Percentiles rank a stretch among this genome's conserved stretches.
These are phyloP conservation scores for Castor canadensis DNA, from an alignment of 2,113 vertebrate genomes.

Conservation along the genomic window DNA sequence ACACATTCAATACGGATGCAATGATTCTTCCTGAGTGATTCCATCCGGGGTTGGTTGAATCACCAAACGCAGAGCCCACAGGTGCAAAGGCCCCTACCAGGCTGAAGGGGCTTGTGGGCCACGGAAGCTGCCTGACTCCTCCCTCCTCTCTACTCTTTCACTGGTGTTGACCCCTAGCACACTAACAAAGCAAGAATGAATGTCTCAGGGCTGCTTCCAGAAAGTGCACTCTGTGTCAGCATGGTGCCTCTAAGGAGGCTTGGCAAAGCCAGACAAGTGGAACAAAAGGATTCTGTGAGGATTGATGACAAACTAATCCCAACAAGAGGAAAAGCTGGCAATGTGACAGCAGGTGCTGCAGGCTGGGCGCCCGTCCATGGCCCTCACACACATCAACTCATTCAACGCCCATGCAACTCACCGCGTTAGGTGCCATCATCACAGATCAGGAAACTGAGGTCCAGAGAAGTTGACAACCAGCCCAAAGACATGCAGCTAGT, in stretches of 20 bases:
- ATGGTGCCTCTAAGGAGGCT: fast-evolving
- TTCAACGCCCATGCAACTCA: no score
- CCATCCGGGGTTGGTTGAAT: not conserved
- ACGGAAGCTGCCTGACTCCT: no score
- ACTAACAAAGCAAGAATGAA: not conserved
- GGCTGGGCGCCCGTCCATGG: fast-evolving
- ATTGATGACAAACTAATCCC: not conserved
- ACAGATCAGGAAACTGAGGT: not conserved
- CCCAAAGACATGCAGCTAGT: not conserved
- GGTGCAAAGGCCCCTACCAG: not conserved
- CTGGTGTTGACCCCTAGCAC: not conserved
- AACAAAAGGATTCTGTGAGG: not conserved
- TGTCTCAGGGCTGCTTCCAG: not conserved
- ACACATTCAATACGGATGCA: not conserved
- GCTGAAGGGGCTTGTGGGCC: no score
- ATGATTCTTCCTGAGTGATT: not conserved
- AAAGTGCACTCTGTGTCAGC: not conserved
- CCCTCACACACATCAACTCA: not conserved
- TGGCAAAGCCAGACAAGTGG: not conserved
- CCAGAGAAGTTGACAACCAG: not conserved
- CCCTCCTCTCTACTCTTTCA: not conserved
- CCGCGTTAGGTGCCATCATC: no score
- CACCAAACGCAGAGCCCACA: not conserved
- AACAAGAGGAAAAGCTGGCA: not conserved
- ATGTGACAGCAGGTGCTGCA: not conserved